A percentile compares a stretch with the other conserved stretches of the same genome.
Conservation (phyloP, 2,888 invertebrate species). For the Tanypteryx hageni region DNA sequence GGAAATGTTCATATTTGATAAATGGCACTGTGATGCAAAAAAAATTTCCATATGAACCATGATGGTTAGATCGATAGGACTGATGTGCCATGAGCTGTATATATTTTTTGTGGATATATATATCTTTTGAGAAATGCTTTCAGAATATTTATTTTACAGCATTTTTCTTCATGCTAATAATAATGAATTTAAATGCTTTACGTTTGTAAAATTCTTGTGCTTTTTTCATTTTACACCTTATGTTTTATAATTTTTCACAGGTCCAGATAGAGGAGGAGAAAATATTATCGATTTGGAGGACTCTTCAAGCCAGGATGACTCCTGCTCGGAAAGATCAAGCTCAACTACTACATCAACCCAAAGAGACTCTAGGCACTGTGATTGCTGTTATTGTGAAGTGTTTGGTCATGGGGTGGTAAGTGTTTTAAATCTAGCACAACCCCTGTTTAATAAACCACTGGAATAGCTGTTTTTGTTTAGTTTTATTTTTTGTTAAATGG, state of each 20-base stretch:
- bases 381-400: slow-evolving; percentile 89
- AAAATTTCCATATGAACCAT: not conserved
- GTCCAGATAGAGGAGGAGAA: slow-evolving; percentile 39
- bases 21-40: slow-evolving; percentile 26
- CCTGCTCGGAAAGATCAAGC: slow-evolving; percentile 75
- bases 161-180: not conserved
- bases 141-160: not conserved
- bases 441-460: not conserved
- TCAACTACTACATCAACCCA: slow-evolving; percentile 74
- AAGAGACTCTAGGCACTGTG: slow-evolving; percentile 79
- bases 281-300: slow-evolving; percentile 67
- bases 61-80: slow-evolving; percentile 63
- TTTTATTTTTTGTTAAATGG: not conserved
- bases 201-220: not conserved
- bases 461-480: not conserved
- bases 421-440: slow-evolving; percentile 65
- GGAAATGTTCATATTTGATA: not conserved
- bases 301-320: slow-evolving; percentile 71
- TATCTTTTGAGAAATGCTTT: not conserved
- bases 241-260: not conserved
- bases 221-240: too few species aligned
- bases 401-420: slow-evolving; percentile 84
- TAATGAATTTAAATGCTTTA: not conserved
- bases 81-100: slow-evolving; percentile 7
- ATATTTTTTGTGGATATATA: not conserved